Conservation (phyloP, 2,888 invertebrate species). For the Ommatoiulus sabulosus region DNA sequence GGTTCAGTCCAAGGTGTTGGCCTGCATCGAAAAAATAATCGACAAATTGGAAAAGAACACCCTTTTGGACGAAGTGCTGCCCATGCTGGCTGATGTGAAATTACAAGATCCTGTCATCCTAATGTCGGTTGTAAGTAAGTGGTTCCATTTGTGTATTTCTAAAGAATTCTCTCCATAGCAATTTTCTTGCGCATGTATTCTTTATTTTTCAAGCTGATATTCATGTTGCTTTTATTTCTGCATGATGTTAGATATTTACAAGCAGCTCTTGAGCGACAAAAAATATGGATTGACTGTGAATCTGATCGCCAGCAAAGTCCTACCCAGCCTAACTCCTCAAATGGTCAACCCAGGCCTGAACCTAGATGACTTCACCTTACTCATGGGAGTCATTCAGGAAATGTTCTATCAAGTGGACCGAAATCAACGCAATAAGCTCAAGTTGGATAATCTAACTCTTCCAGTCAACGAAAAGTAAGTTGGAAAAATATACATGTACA, state of each 20-base stretch:
- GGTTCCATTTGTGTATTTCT: conserved; percentile 60
- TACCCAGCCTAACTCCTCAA: conserved; percentile 92
- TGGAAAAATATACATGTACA: no score
- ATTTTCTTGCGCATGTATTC: not conserved
- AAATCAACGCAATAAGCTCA: conserved; percentile 89
- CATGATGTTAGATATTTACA: conserved; percentile 81
- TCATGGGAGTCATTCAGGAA: conserved; percentile 87
- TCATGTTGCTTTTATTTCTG: not conserved
- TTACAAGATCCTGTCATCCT: conserved; percentile 90
- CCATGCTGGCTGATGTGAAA: conserved; percentile 86
- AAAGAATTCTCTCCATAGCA: not conserved
- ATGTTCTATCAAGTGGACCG: conserved; percentile 78
- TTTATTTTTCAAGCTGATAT: not conserved
- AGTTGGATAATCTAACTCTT: conserved; percentile 81
- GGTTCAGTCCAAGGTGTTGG: conserved; percentile 68
- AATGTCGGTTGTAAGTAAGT: conserved; percentile 93
- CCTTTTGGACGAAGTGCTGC: conserved; percentile 90
- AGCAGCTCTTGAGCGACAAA: conserved; percentile 88
- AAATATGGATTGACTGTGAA: conserved; percentile 90
- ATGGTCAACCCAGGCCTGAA: conserved; percentile 89
- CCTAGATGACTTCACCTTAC: conserved; percentile 75
- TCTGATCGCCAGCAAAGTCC: conserved; percentile 92
- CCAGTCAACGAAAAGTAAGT: conserved; percentile 65
- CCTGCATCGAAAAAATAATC: conserved; percentile 78
- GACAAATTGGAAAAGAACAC: conserved; percentile 86